Evolutionary conservation across 2,888 invertebrate genomes (phyloP).

Genomic region (Macrosiphum euphorbiae): DNA sequence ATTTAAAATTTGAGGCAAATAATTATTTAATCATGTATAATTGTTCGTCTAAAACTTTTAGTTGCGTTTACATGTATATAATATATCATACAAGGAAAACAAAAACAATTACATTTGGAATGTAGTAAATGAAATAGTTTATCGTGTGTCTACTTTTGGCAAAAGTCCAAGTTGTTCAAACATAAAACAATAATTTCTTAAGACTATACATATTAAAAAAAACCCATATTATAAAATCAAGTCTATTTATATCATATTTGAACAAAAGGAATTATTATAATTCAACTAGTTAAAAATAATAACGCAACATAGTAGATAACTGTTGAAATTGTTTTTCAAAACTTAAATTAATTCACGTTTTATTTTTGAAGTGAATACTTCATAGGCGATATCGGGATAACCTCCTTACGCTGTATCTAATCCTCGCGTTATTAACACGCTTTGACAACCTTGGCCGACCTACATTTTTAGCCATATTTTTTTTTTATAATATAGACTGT

Average conservation of each 20-base stretch:
- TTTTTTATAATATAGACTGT: no score
- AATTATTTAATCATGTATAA: not conserved
- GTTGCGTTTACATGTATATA: not conserved
- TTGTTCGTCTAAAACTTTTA: not conserved
- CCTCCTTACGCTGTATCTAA: no score
- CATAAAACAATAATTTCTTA: not conserved
- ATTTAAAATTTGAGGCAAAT: not conserved
- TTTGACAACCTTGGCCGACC: no score
- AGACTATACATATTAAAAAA: not conserved
- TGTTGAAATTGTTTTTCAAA: not conserved
- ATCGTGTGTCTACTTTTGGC: not conserved
- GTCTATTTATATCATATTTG: not conserved
- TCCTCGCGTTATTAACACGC: no score
- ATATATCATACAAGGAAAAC: not conserved
- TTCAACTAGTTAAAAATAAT: not conserved
- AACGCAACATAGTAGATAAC: not conserved
- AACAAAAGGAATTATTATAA: not conserved
- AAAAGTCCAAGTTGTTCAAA: slow-evolving; percentile 14
- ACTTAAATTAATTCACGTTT: not conserved
- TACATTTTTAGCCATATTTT: no score
- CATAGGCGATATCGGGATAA: no score
- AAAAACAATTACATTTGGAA: slow-evolving; percentile 22
- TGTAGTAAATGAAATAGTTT: not conserved
- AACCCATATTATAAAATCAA: not conserved
- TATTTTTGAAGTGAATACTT: no score